phyloP scores from a whole-genome alignment of 1,140 invertebrate species.

The Zaprionus ornatus region DNA sequence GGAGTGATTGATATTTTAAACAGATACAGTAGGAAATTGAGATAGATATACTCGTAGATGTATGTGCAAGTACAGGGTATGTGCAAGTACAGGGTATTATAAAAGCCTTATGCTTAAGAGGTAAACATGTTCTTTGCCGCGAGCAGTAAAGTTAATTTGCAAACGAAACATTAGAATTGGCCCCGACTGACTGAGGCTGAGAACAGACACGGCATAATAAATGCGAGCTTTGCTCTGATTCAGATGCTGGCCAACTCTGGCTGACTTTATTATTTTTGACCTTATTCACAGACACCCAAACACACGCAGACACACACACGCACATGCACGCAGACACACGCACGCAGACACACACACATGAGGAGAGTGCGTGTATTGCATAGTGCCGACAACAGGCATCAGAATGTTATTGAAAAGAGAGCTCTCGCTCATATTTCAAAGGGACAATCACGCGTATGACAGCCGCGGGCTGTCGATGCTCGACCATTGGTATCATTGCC shows the following conservation, averaged over 20 bases:
- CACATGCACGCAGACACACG: neutral
- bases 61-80: no score
- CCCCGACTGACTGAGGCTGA: conserved; percentile 14
- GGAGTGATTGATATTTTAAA: neutral
- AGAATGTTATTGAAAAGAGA: conserved; percentile 78
- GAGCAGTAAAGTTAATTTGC: conserved; percentile 76
- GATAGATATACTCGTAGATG: neutral
- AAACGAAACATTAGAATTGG: conserved; percentile 78
- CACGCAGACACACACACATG: neutral
- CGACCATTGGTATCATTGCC: conserved; percentile 54
- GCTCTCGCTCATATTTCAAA: conserved; percentile 77
- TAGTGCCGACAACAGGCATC: conserved; percentile 65
- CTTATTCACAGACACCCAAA: conserved; percentile 26
- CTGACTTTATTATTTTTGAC: conserved; percentile 64
- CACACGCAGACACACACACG: neutral
- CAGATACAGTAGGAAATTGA: neutral
- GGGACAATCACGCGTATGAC: conserved; percentile 80
- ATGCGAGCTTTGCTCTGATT: conserved; percentile 73
- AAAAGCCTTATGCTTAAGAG: conserved; percentile 5
- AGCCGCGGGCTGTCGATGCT: conserved; percentile 77
- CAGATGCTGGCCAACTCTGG: conserved; percentile 34
- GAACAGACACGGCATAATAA: conserved; percentile 62
- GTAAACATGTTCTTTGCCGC: conserved; percentile 65
- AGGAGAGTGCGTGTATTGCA: conserved; percentile 61
- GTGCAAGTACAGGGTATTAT: conserved; percentile 1